phyloP scores from a whole-genome alignment of 1,140 invertebrate genomes.

The Nephila pilipes region DNA sequence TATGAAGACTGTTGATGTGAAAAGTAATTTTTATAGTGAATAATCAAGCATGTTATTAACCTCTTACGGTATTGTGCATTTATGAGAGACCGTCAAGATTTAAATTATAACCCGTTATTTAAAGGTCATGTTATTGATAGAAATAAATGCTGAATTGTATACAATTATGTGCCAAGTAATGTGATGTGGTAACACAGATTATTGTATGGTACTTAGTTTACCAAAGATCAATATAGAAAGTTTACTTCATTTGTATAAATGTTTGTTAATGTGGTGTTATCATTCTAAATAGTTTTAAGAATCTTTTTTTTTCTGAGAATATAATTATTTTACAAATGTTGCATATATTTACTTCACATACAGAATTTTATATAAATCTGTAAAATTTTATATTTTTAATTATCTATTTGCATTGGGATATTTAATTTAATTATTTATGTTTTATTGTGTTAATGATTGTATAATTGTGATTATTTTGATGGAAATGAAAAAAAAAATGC shows the following conservation, averaged over 20 bases:
- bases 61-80: slow-evolving; percentile 20
- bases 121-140: background rate
- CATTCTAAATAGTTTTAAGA: background rate
- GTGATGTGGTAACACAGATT: background rate
- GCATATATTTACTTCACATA: background rate
- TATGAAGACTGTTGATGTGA: background rate
- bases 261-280: background rate
- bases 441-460: too few species aligned
- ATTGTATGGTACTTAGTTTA: slow-evolving; percentile 60
- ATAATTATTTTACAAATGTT: background rate
- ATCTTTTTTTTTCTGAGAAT: background rate
- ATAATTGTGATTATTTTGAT: too few species aligned
- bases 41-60: slow-evolving; percentile 1
- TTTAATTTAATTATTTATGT: too few species aligned
- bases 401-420: too few species aligned
- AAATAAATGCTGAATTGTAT: background rate
- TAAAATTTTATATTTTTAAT: too few species aligned
- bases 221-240: slow-evolving; percentile 54
- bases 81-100: slow-evolving; percentile 4
- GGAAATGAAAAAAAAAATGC: too few species aligned
- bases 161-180: slow-evolving; percentile 10
- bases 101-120: background rate
- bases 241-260: background rate
- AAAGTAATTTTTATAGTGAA: background rate
- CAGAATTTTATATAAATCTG: too few species aligned